Base-by-base conservation (phyloP, 1,140 invertebrate genomes). In the Sipha flava region DNA sequence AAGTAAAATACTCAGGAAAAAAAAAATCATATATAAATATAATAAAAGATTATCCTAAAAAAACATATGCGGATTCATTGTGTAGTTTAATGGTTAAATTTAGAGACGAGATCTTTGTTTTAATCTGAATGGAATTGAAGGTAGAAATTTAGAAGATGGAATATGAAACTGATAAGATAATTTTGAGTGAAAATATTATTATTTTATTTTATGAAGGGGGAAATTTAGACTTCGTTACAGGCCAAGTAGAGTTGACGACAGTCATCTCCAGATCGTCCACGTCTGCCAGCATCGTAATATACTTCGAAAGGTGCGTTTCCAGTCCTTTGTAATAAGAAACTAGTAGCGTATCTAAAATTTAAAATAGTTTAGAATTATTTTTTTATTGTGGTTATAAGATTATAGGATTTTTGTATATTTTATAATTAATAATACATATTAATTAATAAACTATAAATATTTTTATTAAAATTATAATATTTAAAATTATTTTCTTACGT, bases 251-350 rank as follows among this genome's bases (percentile, higher is more conserved):
- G 87, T 83, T 91, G 90, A 83, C 90, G 89, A 83, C 94, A 96
- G 84, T 95, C 92, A 79, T 93, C 91, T 23, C 94, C 94, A 45
- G 90, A 91, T 84, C 94, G 89, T 29, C 94, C 94, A 81, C 91
- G 87, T 86, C 93, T 89, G 21, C 93, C 92, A 0, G 81, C 81
- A 82, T 95, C 92, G 84, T 93, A 94, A 82, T 93, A 90, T 21
- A 90, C 87, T 72, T 95, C 92, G 86, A 95, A 95, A 18, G 90
- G 89, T 57, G 90, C 89, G 37, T 89, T 89, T 21, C 90, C 91
- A 84, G 90, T 89, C 84, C 90, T 90, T 82, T 95, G 92, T 52
- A 96, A 86, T 2, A 94, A 86, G 85, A 92, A 95, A 84, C 94
- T 95, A 70, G 93, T 91, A 29, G 92, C 93, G 84, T 95, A 95